These are phyloP conservation scores for Drosophila mettleri DNA, from an alignment of 2,888 invertebrate genomes.

Conservation along the genomic window DNA sequence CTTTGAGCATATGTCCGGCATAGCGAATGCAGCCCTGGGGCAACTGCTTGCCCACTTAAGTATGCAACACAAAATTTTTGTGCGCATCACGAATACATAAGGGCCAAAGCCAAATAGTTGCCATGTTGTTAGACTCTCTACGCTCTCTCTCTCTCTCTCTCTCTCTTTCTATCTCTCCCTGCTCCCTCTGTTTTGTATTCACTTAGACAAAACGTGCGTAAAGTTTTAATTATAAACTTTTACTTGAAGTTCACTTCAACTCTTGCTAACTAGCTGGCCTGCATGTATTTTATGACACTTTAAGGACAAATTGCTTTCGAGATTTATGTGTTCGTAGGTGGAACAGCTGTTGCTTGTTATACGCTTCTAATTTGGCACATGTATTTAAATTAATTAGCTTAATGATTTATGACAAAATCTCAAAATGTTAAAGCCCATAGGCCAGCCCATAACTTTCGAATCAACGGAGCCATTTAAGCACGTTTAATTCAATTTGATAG, in stretches of 20 bases:
- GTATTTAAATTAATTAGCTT: slow-evolving; percentile 43
- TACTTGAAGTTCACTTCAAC: slow-evolving; percentile 44
- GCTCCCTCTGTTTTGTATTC: slow-evolving; percentile 58
- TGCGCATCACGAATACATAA: slow-evolving; percentile 63
- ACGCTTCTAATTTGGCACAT: slow-evolving; percentile 22
- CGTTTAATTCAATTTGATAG: slow-evolving; percentile 1
- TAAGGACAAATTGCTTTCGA: slow-evolving; percentile 43
- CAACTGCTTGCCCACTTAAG: slow-evolving; percentile 63
- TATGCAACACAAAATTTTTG: slow-evolving; percentile 71
- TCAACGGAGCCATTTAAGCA: background rate
- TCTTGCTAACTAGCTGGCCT: slow-evolving; percentile 22
- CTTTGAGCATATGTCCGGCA: slow-evolving; percentile 24
- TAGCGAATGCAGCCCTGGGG: slow-evolving; percentile 25
- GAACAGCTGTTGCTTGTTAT: slow-evolving; percentile 31
- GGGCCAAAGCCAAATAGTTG: slow-evolving; percentile 44
- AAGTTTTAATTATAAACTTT: slow-evolving; percentile 80
- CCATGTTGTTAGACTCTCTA: slow-evolving; percentile 25
- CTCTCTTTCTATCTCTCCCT: background rate
- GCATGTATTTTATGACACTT: slow-evolving; percentile 56
- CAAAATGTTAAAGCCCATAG: background rate
- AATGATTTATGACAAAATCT: slow-evolving; percentile 22
- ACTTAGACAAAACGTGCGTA: slow-evolving; percentile 79
- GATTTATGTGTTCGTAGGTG: slow-evolving; percentile 23
- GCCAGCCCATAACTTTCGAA: slow-evolving; percentile 9
- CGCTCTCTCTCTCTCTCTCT: background rate